phyloP scores from a whole-genome alignment of 1,140 invertebrate genomes.

The Steinernema khuongi region DNA sequence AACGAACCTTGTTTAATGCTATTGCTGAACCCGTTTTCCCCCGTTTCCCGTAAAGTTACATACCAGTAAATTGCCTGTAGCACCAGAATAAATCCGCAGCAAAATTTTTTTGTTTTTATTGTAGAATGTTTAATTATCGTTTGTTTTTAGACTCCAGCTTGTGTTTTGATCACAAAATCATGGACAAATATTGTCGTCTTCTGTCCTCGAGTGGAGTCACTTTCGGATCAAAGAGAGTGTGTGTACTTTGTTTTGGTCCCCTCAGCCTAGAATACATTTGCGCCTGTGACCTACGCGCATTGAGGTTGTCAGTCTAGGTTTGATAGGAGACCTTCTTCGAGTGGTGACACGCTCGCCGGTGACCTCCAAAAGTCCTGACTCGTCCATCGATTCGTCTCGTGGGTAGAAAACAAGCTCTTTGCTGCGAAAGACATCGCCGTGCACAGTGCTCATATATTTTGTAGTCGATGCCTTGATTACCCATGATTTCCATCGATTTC shows the following conservation, averaged over 20 bases:
- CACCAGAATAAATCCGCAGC: no score
- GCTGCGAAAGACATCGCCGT: neutral
- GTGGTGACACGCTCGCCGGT: neutral
- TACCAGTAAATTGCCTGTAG: no score
- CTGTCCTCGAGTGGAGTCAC: no score
- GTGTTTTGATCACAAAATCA: neutral
- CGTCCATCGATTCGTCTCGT: neutral
- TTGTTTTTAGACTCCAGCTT: neutral
- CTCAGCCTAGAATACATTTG: neutral
- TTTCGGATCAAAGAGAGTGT: neutral
- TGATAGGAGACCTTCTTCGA: neutral
- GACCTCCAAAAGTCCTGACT: slow-evolving; percentile 3
- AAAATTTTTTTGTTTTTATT: neutral
- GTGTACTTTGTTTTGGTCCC: neutral
- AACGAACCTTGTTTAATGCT: no score
- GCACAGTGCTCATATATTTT: neutral
- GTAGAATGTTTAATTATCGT: no score
- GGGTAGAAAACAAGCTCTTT: neutral
- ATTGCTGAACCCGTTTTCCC: no score
- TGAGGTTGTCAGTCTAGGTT: no score
- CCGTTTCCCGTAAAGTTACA: no score
- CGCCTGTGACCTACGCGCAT: neutral
- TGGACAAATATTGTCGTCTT: neutral
- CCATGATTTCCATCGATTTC: neutral
- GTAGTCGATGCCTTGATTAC: neutral